Conservation (phyloP, 2,797 vertebrate species). For the Cheirogaleus major region DNA sequence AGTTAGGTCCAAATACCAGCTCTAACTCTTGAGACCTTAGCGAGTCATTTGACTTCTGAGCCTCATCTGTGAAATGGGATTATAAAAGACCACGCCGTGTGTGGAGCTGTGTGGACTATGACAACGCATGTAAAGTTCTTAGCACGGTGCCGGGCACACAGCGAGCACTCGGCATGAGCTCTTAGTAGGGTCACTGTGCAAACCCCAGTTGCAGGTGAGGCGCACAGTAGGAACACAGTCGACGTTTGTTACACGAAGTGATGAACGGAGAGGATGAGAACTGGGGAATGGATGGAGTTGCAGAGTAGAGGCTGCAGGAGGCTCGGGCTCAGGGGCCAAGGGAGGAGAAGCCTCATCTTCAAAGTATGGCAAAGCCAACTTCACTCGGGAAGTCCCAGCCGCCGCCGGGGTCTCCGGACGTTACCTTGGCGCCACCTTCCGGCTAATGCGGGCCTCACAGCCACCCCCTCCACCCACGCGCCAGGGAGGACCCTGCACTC, state of each 20-base stretch:
- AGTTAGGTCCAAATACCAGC: not conserved
- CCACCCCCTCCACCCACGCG: not conserved
- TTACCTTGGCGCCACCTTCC: conserved; percentile 70
- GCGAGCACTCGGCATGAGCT: accelerated
- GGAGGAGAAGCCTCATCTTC: not conserved
- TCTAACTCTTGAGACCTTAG: not conserved
- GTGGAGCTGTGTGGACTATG: not conserved
- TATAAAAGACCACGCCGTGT: not conserved
- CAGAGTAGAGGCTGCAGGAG: not conserved
- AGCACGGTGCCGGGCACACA: accelerated
- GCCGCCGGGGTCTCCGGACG: not conserved
- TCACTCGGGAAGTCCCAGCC: not conserved
- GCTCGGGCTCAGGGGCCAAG: accelerated
- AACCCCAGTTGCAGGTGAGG: not conserved
- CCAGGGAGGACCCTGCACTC: not conserved
- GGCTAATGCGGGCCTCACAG: conserved; percentile 13
- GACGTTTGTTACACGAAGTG: not conserved
- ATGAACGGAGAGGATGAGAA: not conserved
- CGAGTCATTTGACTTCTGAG: not conserved
- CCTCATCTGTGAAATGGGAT: not conserved
- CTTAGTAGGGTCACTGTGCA: not conserved
- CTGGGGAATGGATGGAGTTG: not conserved
- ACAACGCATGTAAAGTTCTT: not conserved
- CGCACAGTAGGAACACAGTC: not conserved
- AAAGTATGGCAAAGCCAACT: not conserved